phyloP scores from a whole-genome alignment of 2,888 invertebrate genomes.

The Synanthedon vespiformis region DNA sequence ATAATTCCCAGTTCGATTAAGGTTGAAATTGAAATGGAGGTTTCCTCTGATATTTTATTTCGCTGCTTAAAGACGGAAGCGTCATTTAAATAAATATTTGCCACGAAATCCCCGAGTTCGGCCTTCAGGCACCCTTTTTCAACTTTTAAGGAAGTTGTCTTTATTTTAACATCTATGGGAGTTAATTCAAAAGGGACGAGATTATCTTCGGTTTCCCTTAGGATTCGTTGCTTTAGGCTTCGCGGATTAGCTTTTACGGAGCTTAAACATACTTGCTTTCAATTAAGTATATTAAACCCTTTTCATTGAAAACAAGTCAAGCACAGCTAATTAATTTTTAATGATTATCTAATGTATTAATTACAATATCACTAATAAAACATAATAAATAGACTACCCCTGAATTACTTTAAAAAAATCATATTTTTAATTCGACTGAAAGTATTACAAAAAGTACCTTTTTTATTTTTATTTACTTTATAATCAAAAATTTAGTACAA shows the following conservation, averaged over 20 bases:
- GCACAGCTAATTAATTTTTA: no score
- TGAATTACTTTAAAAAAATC: no score
- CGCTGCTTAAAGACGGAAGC: conserved; percentile 26
- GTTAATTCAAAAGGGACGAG: conserved; percentile 10
- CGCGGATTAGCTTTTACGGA: neutral
- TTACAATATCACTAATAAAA: no score
- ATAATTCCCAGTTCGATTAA: conserved; percentile 28
- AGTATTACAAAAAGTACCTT: no score
- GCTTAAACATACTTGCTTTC: neutral
- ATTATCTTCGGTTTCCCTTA: conserved; percentile 11
- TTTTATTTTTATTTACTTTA: no score
- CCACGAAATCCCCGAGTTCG: conserved; percentile 25
- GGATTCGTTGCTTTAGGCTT: conserved; percentile 12
- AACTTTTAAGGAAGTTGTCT: conserved; percentile 11
- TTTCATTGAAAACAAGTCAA: no score
- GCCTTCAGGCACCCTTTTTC: neutral
- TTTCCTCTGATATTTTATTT: conserved; percentile 31
- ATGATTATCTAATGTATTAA: no score
- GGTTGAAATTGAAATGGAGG: conserved; percentile 30
- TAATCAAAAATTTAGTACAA: no score
- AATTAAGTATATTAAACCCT: no score
- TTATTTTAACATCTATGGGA: conserved; percentile 12
- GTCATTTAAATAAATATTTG: conserved; percentile 46
- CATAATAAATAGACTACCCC: no score
- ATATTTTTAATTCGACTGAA: no score